Evolutionary conservation across 2,113 vertebrate genomes (phyloP), one percentile per base, ranked within the genome.

Genomic region (Desmodus rotundus): DNA sequence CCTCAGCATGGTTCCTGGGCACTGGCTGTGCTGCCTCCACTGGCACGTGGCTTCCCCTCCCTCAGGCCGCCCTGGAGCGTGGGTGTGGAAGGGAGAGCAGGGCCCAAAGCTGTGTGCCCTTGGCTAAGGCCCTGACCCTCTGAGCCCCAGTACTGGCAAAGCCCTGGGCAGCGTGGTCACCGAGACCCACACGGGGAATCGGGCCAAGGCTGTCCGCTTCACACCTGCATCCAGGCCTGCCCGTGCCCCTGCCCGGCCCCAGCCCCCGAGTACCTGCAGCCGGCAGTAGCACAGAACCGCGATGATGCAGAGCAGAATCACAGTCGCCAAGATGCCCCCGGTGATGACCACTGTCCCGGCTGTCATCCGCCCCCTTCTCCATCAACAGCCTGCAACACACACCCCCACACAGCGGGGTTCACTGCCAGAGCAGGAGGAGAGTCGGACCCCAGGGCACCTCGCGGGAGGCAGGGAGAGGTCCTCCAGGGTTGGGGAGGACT

Each of bases 311-410:
- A 99, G 99, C 90, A 99, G 98, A 97, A 99, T 99, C 92, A 99
- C 99, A 89, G 99, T 99, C 47, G 99, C 99, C 98, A 99, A 99
- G 98, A 99, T 99, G 99, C 99, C 99, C 97, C 99, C 99, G 98
- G 99, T 99, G 99, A 99, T 99, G 98, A 99, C 99, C 99, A 99
- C 99, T 19, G 99, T 99, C 98, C 99, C 99, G 99, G 99, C 99
- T 99, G 99, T 99, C 99, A 99, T 99, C 99, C 99, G 99, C 99
- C 99, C 99, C 98, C 98, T 98, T 99, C 99, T 99, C 99, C 99
- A 99, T 99, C 98, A 99, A 99, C 98, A 97, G 95, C 98, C 99
- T 99, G 98, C 47, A 96, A 97, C 87, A 98, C 9, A 7, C 0
- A 0, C 7, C 2, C 52, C 5, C 50, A 16, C 26, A n/a, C n/a